Conservation (phyloP, 2,797 vertebrate species). For the Tragopan temminckii region DNA sequence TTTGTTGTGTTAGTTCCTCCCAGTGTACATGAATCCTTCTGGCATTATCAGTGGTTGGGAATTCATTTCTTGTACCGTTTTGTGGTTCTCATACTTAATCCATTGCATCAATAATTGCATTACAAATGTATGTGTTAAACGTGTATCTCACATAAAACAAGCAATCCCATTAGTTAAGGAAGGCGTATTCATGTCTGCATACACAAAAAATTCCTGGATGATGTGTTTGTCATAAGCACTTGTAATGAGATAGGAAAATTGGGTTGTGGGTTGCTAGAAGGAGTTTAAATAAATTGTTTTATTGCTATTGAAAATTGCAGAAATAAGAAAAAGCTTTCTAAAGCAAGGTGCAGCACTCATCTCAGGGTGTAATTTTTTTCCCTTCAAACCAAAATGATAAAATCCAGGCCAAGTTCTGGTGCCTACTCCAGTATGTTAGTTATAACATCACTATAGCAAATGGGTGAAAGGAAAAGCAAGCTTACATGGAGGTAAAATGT, state of each 20-base stretch:
- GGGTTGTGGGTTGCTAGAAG: slow-evolving; percentile 17
- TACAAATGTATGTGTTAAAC: slow-evolving; percentile 32
- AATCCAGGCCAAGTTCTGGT: not conserved
- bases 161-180: slow-evolving; percentile 30
- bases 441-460: slow-evolving; percentile 25
- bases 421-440: not conserved
- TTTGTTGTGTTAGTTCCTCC: not conserved
- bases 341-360: not conserved
- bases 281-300: slow-evolving; percentile 49
- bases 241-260: slow-evolving; percentile 34
- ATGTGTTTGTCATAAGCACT: slow-evolving; percentile 22
- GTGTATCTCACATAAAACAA: slow-evolving; percentile 20
- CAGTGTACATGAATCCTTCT: not conserved
- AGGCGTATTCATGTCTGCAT: not conserved
- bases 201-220: not conserved
- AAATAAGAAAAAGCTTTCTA: not conserved
- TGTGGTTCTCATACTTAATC: slow-evolving; percentile 35
- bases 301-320: slow-evolving; percentile 28
- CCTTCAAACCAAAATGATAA: not conserved
- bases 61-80: slow-evolving; percentile 20
- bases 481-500: slow-evolving; percentile 23
- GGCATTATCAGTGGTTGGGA: slow-evolving; percentile 5
- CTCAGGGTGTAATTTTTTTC: not conserved
- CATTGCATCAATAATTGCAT: slow-evolving; percentile 38
- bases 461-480: not conserved